A percentile compares a stretch with the other conserved stretches of the same genome.
phyloP scores from a whole-genome alignment of 2,888 invertebrate genomes.

The Galerucella pusilla region DNA sequence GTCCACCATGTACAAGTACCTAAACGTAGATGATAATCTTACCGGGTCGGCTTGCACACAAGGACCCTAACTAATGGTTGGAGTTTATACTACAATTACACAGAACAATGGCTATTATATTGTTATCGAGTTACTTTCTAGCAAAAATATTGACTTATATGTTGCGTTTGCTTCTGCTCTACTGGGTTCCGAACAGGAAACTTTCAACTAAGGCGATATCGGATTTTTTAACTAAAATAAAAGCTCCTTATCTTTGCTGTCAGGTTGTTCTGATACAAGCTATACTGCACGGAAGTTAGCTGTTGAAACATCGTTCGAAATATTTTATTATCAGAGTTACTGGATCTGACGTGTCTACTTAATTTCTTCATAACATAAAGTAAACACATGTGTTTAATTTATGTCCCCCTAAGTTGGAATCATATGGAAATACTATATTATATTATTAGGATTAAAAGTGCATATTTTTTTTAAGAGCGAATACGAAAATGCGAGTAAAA shows the following conservation, averaged over 20 bases:
- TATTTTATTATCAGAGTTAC: neutral
- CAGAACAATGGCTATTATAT: constrained; percentile 66
- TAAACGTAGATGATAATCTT: constrained; percentile 57
- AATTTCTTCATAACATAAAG: neutral
- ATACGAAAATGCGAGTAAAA: too few relatives aligned
- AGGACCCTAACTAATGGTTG: constrained; percentile 62
- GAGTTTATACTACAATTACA: constrained; percentile 63
- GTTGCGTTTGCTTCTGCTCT: constrained; percentile 18
- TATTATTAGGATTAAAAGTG: too few relatives aligned
- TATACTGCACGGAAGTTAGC: neutral
- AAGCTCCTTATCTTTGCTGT: neutral
- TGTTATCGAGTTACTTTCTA: constrained; percentile 62
- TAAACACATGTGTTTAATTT: too few relatives aligned
- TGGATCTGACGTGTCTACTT: neutral
- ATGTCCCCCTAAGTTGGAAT: too few relatives aligned
- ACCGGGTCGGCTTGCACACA: constrained; percentile 39
- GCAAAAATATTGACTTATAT: constrained; percentile 65
- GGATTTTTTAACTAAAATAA: constrained; percentile 14
- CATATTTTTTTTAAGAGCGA: too few relatives aligned
- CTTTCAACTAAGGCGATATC: constrained; percentile 14
- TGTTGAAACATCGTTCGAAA: neutral
- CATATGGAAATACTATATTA: too few relatives aligned
- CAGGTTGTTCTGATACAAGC: neutral
- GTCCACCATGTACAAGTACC: constrained; percentile 20
- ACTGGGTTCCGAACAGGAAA: constrained; percentile 22